phyloP scores from a whole-genome alignment of 1,140 invertebrate species.

The Zaprionus tsacasi region DNA sequence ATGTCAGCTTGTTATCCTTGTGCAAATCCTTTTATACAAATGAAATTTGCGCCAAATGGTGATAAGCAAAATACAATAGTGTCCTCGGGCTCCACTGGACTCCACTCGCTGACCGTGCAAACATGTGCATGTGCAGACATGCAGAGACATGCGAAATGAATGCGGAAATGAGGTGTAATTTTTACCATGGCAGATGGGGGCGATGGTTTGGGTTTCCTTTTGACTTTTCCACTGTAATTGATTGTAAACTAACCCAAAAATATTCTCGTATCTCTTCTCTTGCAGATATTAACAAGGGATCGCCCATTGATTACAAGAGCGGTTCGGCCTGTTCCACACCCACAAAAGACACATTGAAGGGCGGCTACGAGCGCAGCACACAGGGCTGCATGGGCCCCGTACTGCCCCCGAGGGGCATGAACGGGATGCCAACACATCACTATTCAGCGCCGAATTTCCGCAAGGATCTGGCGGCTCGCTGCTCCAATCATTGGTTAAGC shows the following conservation, averaged over 20 bases:
- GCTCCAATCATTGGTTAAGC: constrained; percentile 95
- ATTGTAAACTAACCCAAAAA: constrained; percentile 33
- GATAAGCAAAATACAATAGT: constrained; percentile 81
- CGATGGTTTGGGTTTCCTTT: constrained; percentile 1
- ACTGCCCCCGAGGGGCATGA: constrained; percentile 89
- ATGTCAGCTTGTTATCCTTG: constrained; percentile 82
- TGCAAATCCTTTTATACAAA: constrained; percentile 83
- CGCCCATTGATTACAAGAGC: constrained; percentile 93
- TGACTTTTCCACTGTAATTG: constrained; percentile 33
- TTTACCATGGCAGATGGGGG: constrained; percentile 28
- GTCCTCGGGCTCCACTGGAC: constrained; percentile 6
- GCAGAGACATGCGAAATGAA: constrained; percentile 6
- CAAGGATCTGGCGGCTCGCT: constrained; percentile 93
- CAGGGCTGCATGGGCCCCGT: constrained; percentile 87
- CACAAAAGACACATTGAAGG: constrained; percentile 86
- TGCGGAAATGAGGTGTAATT: constrained; percentile 53
- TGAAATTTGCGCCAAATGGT: constrained; percentile 81
- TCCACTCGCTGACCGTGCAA: neutral
- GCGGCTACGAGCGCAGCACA: constrained; percentile 88
- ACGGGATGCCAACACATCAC: constrained; percentile 81
- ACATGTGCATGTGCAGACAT: neutral
- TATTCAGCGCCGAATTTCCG: constrained; percentile 89
- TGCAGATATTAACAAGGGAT: constrained; percentile 94
- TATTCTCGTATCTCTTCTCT: constrained; percentile 36
- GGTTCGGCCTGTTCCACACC: constrained; percentile 84